These are phyloP conservation scores for Zosterops pallidus DNA, from an alignment of 2,113 vertebrate species.

Conservation along the genomic window DNA sequence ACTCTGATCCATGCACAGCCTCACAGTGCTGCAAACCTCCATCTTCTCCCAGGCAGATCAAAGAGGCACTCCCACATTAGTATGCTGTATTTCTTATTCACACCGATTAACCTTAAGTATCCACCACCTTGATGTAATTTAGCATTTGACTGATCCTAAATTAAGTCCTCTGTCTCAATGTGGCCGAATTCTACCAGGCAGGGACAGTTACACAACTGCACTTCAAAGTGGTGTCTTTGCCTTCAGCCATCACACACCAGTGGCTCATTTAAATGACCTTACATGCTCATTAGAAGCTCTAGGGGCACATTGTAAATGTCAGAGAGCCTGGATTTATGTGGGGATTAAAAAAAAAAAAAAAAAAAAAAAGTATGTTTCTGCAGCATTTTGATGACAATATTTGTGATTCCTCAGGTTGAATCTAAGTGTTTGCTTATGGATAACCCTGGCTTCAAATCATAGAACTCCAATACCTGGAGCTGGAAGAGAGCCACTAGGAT, in stretches of 20 bases:
- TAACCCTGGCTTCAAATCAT: background rate
- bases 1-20: background rate
- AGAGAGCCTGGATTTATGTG: constrained; percentile 46
- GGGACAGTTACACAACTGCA: constrained; percentile 60
- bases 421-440: constrained; percentile 11
- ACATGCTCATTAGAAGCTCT: constrained; percentile 71
- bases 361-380: background rate
- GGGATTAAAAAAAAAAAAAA: background rate
- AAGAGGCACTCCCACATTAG: background rate
- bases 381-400: constrained; percentile 54
- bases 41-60: background rate
- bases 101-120: constrained; percentile 52
- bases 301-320: constrained; percentile 70
- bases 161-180: constrained; percentile 55
- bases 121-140: constrained; percentile 24
- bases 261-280: constrained; percentile 72
- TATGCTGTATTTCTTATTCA: background rate
- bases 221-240: constrained; percentile 69
- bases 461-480: background rate
- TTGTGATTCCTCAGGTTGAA: constrained; percentile 1
- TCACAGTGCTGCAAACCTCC: background rate
- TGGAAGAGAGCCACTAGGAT: background rate
- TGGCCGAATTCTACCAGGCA: constrained; percentile 42
- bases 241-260: constrained; percentile 41
- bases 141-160: constrained; percentile 50